These are phyloP conservation scores for Dioctria linearis DNA, from an alignment of 2,888 invertebrate genomes.

Conservation along the genomic window DNA sequence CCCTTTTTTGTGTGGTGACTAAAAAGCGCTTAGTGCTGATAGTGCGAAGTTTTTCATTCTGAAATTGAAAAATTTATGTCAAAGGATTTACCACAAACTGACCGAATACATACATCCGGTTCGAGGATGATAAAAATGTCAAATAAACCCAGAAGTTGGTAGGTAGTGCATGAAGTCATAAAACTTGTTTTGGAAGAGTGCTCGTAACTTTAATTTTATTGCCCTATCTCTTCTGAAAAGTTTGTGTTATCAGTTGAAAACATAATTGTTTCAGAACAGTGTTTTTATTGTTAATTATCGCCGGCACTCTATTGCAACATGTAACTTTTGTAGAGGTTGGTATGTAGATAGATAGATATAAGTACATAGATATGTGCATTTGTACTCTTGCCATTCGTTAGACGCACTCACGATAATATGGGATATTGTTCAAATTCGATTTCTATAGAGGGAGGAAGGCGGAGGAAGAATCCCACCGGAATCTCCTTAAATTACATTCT, in stretches of 20 bases:
- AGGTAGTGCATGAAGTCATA: neutral
- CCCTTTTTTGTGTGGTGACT: neutral
- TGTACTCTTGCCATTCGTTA: no score
- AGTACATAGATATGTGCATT: no score
- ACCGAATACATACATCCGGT: neutral
- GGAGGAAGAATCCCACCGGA: neutral
- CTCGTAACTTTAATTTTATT: conserved; percentile 32
- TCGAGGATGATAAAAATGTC: neutral
- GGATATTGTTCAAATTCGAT: no score
- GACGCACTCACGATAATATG: no score
- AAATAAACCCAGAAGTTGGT: neutral
- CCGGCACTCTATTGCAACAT: neutral
- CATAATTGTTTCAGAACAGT: conserved; percentile 33
- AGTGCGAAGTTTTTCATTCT: neutral
- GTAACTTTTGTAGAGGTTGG: no score
- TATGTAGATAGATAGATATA: no score
- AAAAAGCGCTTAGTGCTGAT: conserved; percentile 9
- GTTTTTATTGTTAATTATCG: conserved; percentile 21
- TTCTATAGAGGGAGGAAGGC: neutral
- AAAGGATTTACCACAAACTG: neutral
- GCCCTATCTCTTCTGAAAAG: neutral
- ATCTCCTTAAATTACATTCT: conserved; percentile 30
- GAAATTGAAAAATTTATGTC: conserved; percentile 20
- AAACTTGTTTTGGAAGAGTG: neutral
- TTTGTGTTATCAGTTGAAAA: conserved; percentile 14